Evolutionary conservation across 2,797 vertebrate species (phyloP), one percentile per base, ranked within the genome.

Genomic region (Cossypha dichroa): DNA sequence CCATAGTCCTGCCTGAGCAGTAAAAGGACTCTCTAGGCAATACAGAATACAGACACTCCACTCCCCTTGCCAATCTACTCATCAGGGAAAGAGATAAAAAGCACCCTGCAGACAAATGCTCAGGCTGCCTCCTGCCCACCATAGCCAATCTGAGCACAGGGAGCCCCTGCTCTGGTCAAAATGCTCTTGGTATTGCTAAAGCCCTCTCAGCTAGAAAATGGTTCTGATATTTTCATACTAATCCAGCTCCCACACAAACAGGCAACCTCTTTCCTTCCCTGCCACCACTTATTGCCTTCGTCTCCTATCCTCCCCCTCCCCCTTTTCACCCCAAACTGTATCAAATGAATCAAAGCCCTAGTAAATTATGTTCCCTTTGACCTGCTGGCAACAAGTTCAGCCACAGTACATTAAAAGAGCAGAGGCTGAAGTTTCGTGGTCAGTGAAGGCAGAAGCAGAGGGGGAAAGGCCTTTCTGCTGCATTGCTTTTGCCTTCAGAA

Each of bases 311-410:
- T 87, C 98, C 97, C 96, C 96, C 98, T 98, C 98, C 98, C 74
- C 98, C 98, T 94, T 98, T 98, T 97, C 96, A 98, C 98, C 98
- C 98, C 63, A 84, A 99, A 99, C 98, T 98, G 96, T 99, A 99
- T 99, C 99, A 98, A 99, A 99, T 99, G 98, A 98, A 99, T 99
- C 99, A 99, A 99, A 99, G 99, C 98, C 41, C 5, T 23, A 98
- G 98, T 98, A 98, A 98, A 98, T 98, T 98, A 98, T 97, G 97
- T 98, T 98, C 98, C 97, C 96, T 97, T 93, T 97, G 97, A 97
- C 97, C 96, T 74, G 46, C 60, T 95, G 93, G 85, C 81, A 93
- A 95, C 91, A 90, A 97, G 97, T 97, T 97, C 96, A 97, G 92
- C 95, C 95, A 95, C 92, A 97, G 84, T 13, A 76, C 95, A 96